These are phyloP conservation scores for Drosophila nannoptera DNA, from an alignment of 1,140 invertebrate species.

Conservation along the genomic window DNA sequence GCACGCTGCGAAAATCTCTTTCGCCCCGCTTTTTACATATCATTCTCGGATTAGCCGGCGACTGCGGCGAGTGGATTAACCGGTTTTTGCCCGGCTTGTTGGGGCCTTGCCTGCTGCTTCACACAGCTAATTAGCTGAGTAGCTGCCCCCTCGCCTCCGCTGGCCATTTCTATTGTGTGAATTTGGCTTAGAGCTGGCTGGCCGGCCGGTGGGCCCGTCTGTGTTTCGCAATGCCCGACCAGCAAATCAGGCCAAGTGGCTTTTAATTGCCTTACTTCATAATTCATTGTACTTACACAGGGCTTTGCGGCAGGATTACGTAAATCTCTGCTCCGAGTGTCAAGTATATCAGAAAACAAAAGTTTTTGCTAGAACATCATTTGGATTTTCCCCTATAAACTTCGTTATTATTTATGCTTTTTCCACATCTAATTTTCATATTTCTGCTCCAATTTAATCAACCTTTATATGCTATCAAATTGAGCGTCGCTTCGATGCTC, in stretches of 20 bases:
- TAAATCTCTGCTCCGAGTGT: neutral
- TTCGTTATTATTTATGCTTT: too few relatives aligned
- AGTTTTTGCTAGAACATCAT: too few relatives aligned
- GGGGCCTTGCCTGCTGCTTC: slow-evolving; percentile 14
- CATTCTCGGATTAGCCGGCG: slow-evolving; percentile 32
- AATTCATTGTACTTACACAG: slow-evolving; percentile 22
- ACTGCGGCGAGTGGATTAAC: slow-evolving; percentile 36
- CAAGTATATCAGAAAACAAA: too few relatives aligned
- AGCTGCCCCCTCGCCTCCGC: slow-evolving; percentile 6
- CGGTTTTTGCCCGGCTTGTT: slow-evolving; percentile 23
- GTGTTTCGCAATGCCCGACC: slow-evolving; percentile 35
- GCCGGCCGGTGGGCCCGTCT: slow-evolving; percentile 9
- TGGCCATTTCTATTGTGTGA: neutral
- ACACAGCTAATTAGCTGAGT: slow-evolving; percentile 44
- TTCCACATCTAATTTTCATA: too few relatives aligned
- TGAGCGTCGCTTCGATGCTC: too few relatives aligned
- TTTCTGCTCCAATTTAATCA: too few relatives aligned
- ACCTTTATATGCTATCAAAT: too few relatives aligned
- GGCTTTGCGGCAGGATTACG: slow-evolving; percentile 1
- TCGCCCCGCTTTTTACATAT: neutral
- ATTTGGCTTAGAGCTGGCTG: neutral
- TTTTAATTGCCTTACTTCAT: slow-evolving; percentile 36
- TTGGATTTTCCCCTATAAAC: too few relatives aligned
- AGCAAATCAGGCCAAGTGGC: slow-evolving; percentile 39
- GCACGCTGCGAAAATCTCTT: slow-evolving; percentile 17